Evolutionary conservation across 1,140 invertebrate genomes (phyloP).

Genomic region (Macrocentrus cingulum): DNA sequence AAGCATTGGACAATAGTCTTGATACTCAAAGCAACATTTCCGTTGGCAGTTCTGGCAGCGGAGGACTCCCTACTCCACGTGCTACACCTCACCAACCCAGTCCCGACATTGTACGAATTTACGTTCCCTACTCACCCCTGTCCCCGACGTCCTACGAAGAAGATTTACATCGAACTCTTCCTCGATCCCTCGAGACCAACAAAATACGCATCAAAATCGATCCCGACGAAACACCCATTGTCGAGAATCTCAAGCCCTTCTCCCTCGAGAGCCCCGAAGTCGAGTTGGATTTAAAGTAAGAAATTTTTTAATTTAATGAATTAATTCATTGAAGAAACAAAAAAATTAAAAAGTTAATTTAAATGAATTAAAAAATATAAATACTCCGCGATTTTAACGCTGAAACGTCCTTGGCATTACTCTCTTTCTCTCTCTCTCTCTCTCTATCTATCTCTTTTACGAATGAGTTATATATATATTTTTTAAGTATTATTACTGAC

Average conservation of each 20-base stretch:
- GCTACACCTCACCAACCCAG: conserved; percentile 65
- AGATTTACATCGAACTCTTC: conserved; percentile 57
- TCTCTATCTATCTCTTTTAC: background rate
- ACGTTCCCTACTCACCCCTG: conserved; percentile 69
- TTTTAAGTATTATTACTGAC: conserved; percentile 6
- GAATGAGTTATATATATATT: conserved; percentile 16
- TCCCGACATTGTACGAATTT: conserved; percentile 74
- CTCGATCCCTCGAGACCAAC: conserved; percentile 60
- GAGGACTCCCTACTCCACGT: conserved; percentile 67
- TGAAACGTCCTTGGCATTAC: too few relatives aligned
- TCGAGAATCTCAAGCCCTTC: conserved; percentile 67
- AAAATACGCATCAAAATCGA: conserved; percentile 69
- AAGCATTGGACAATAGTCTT: conserved; percentile 71
- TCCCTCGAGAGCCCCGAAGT: conserved; percentile 60
- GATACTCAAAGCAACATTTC: conserved; percentile 75
- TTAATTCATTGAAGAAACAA: conserved; percentile 4
- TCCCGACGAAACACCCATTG: conserved; percentile 69
- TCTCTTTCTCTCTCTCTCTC: too few relatives aligned
- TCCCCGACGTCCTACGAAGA: conserved; percentile 63
- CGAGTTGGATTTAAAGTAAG: conserved; percentile 58
- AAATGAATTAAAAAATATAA: background rate
- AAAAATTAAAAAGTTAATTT: background rate
- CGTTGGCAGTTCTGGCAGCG: conserved; percentile 64
- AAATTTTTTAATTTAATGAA: conserved; percentile 17
- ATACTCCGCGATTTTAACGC: conserved; percentile 10